These are phyloP conservation scores for Oreochromis grahami DNA, from an alignment of 2,797 vertebrate genomes.

Conservation along the genomic window DNA sequence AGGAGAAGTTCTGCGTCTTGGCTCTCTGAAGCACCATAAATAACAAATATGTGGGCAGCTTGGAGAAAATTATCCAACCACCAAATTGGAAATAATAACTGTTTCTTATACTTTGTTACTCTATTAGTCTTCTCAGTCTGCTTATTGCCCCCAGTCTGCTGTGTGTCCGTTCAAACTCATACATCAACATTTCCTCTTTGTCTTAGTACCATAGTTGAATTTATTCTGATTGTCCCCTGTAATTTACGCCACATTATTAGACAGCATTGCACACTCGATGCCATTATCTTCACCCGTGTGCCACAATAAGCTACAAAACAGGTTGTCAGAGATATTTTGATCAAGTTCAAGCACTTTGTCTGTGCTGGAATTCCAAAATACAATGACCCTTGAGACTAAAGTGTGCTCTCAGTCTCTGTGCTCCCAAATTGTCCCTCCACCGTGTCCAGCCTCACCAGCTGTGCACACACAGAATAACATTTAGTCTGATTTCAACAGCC, in stretches of 20 bases:
- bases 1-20: background rate
- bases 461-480: slow-evolving; percentile 14
- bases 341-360: background rate
- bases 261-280: background rate
- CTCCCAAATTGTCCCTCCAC: background rate
- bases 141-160: background rate
- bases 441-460: slow-evolving; percentile 27
- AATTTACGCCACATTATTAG: background rate
- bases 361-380: background rate
- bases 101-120: background rate
- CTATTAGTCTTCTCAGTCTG: background rate
- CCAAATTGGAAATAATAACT: background rate
- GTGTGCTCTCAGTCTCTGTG: background rate
- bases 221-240: background rate
- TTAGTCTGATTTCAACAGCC: background rate
- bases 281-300: background rate
- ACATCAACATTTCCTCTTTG: background rate
- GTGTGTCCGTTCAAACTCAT: background rate
- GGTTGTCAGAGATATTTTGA: background rate
- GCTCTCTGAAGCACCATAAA: slow-evolving; percentile 5
- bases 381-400: background rate
- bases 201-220: background rate
- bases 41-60: slow-evolving; percentile 26
- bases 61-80: background rate
- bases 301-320: background rate